Percentiles rank a stretch among this genome's conserved stretches.
Conservation (phyloP, 2,797 vertebrate genomes). For the Neosilurus mollespiculum region DNA sequence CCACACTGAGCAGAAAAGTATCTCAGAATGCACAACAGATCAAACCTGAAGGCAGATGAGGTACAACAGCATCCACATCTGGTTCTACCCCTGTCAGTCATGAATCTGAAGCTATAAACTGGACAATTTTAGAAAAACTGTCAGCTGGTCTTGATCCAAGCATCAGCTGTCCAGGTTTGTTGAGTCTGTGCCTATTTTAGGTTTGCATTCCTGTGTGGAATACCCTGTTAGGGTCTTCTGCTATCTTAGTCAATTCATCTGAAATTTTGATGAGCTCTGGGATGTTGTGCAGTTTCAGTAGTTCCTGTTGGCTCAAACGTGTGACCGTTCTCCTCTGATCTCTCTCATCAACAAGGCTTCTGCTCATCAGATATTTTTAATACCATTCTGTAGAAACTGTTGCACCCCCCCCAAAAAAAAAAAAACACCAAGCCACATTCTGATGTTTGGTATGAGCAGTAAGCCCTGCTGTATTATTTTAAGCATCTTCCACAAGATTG, state of each 20-base stretch:
- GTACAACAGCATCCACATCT: neutral
- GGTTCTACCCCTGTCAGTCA: neutral
- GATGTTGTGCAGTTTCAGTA: neutral
- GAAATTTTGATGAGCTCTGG: neutral
- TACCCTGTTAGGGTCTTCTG: neutral
- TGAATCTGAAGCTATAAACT: neutral
- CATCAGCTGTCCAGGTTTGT: neutral
- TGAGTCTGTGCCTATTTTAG: neutral
- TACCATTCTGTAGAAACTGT: neutral
- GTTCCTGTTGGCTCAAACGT: neutral
- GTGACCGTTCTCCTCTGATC: neutral
- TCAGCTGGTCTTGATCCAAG: neutral
- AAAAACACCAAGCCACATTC: too few relatives aligned
- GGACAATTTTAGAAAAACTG: neutral
- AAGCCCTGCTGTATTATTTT: neutral
- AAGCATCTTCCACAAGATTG: neutral
- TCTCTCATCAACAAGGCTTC: neutral
- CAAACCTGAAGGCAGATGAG: neutral
- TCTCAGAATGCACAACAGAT: neutral
- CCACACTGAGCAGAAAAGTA: neutral
- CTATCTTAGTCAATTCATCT: neutral
- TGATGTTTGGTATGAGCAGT: neutral
- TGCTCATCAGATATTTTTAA: neutral
- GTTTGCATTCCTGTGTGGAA: neutral
- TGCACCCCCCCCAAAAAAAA: too few relatives aligned